Evolutionary conservation across 1,140 invertebrate genomes (phyloP).

Genomic region (Drosophila sp.): DNA sequence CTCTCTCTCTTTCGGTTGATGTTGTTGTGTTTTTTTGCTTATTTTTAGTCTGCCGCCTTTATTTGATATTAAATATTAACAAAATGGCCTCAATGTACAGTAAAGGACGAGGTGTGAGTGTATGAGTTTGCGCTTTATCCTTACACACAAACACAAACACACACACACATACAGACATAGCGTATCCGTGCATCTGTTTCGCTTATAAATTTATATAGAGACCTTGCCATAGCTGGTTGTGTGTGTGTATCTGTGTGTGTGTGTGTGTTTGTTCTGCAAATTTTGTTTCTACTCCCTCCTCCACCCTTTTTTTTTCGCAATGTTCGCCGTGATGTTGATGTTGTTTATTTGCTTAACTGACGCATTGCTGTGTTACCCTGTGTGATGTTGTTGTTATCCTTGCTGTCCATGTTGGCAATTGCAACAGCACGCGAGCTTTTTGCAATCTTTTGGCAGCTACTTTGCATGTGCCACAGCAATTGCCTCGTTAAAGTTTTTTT

Average conservation of each 20-base stretch:
- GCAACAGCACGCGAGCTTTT: slow-evolving; percentile 54
- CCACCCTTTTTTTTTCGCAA: slow-evolving; percentile 48
- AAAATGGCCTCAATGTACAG: slow-evolving; percentile 79
- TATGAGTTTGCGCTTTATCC: slow-evolving; percentile 63
- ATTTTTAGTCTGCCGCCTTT: slow-evolving; percentile 55
- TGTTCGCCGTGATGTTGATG: slow-evolving; percentile 31
- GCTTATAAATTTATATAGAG: slow-evolving; percentile 80
- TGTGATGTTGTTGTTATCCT: slow-evolving; percentile 16
- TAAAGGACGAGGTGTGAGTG: slow-evolving; percentile 40
- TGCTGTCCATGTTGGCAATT: slow-evolving; percentile 27
- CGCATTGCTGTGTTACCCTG: slow-evolving; percentile 54
- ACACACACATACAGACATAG: slow-evolving; percentile 11
- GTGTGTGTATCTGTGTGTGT: neutral
- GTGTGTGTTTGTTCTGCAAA: slow-evolving; percentile 65
- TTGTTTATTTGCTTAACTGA: slow-evolving; percentile 74
- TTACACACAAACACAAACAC: slow-evolving; percentile 61
- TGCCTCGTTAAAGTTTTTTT: slow-evolving; percentile 18
- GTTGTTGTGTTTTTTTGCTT: slow-evolving; percentile 34
- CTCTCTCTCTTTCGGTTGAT: neutral
- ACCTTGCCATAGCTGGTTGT: slow-evolving; percentile 29
- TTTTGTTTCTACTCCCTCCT: slow-evolving; percentile 42
- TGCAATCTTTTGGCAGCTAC: slow-evolving; percentile 40
- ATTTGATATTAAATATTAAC: slow-evolving; percentile 82
- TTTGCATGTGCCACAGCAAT: slow-evolving; percentile 47
- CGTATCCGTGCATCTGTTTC: slow-evolving; percentile 59